Evolutionary conservation across 35 echinoderm and acorn worm species (phyloP).

Genomic region (Holothuria glaberrima): DNA sequence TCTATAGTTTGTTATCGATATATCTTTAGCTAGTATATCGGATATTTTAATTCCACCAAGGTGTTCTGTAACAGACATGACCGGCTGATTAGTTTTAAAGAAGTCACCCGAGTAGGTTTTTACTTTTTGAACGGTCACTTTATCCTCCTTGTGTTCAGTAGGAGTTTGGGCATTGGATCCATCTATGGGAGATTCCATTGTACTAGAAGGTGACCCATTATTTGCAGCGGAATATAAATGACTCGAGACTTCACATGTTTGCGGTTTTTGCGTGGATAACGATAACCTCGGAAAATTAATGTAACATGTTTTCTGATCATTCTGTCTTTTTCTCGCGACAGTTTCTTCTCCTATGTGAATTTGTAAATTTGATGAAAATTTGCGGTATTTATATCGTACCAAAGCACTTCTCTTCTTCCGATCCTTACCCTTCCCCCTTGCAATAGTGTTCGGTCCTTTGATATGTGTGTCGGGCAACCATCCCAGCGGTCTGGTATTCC

Average conservation of each 20-base stretch:
- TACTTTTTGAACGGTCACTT: not conserved
- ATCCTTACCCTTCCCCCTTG: not conserved
- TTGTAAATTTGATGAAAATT: too few relatives aligned
- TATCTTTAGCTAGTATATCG: not conserved
- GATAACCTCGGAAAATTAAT: slow-evolving; percentile 29
- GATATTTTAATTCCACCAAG: slow-evolving; percentile 20
- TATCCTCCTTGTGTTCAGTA: too few relatives aligned
- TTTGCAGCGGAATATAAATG: not conserved
- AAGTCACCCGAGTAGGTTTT: slow-evolving; percentile 15
- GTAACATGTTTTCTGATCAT: slow-evolving; percentile 32
- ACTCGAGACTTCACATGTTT: not conserved
- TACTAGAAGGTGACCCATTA: too few relatives aligned
- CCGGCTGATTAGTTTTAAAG: not conserved
- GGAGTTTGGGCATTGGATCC: too few relatives aligned
- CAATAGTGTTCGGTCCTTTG: not conserved
- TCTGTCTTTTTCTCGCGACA: not conserved
- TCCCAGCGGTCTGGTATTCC: slow-evolving; percentile 32
- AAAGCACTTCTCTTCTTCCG: too few relatives aligned
- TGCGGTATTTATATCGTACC: too few relatives aligned
- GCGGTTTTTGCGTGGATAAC: not conserved
- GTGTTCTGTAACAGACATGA: not conserved
- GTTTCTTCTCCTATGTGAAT: too few relatives aligned
- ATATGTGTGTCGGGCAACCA: slow-evolving; percentile 10
- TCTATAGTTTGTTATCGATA: not conserved
- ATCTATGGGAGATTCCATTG: too few relatives aligned